Evolutionary conservation across 2,888 invertebrate species (phyloP).

Genomic region (Drosophila nr. perissopoda): DNA sequence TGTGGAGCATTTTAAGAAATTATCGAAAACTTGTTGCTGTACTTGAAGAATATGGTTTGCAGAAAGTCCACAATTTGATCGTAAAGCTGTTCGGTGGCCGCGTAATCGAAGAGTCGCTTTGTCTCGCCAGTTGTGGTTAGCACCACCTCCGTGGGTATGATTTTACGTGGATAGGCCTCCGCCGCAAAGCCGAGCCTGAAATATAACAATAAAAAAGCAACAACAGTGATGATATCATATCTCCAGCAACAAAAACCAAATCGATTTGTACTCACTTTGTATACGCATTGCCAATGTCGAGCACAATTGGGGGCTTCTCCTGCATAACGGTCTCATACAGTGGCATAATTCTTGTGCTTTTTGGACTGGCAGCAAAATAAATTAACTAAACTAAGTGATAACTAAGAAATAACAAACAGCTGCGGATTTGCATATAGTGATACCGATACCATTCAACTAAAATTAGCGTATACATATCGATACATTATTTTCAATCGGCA

Average conservation of each 20-base stretch:
- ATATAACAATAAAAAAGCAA: slow-evolving; percentile 18
- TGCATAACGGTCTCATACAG: slow-evolving; percentile 93
- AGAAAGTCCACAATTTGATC: slow-evolving; percentile 95
- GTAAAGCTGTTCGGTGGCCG: slow-evolving; percentile 89
- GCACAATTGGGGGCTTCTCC: slow-evolving; percentile 94
- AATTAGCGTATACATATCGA: slow-evolving; percentile 10
- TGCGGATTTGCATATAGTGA: slow-evolving; percentile 8
- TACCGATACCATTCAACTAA: slow-evolving; percentile 10
- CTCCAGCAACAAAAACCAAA: slow-evolving; percentile 1
- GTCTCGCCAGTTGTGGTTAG: slow-evolving; percentile 87
- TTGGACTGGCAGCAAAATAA: not conserved
- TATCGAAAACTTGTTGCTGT: slow-evolving; percentile 47
- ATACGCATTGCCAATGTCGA: slow-evolving; percentile 95
- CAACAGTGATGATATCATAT: slow-evolving; percentile 61
- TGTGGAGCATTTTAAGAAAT: not conserved
- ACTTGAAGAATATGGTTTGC: slow-evolving; percentile 95
- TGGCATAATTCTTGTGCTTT: slow-evolving; percentile 86
- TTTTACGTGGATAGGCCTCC: slow-evolving; percentile 94
- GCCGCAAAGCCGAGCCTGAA: slow-evolving; percentile 96
- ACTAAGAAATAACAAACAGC: slow-evolving; percentile 16
- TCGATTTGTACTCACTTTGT: slow-evolving; percentile 90
- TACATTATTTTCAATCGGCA: not conserved
- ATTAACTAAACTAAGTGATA: slow-evolving; percentile 16
- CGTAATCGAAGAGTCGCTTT: slow-evolving; percentile 88
- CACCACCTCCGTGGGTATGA: slow-evolving; percentile 92